These are phyloP conservation scores for Coccyzus lansbergi DNA, from an alignment of 2,797 vertebrate genomes.

Conservation along the genomic window DNA sequence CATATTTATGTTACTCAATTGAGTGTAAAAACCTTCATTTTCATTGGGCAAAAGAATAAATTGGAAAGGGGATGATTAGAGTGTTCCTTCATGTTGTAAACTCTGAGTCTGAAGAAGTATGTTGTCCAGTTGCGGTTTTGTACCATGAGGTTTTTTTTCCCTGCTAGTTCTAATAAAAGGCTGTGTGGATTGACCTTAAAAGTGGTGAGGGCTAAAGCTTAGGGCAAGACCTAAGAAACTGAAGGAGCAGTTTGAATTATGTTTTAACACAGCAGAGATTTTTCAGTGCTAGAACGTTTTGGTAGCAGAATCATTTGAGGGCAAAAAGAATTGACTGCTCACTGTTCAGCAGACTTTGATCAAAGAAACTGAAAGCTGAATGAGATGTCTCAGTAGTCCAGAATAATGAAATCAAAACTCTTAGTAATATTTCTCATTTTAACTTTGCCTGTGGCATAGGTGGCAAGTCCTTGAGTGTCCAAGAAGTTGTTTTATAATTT, in stretches of 20 bases:
- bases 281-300: background rate
- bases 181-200: background rate
- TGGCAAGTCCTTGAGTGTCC: background rate
- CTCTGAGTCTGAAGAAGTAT: background rate
- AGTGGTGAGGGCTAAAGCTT: background rate
- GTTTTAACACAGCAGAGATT: background rate
- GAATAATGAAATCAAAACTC: background rate
- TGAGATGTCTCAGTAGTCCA: background rate
- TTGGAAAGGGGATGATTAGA: background rate
- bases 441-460: background rate
- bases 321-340: background rate
- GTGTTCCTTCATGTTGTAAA: background rate
- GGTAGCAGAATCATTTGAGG: background rate
- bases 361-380: background rate
- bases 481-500: background rate
- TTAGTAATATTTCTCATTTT: background rate
- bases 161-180: background rate
- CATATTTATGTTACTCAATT: background rate
- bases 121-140: background rate
- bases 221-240: background rate
- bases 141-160: fast-evolving
- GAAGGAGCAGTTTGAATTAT: background rate
- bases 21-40: background rate
- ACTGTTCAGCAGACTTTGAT: background rate
- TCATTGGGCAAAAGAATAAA: background rate